Evolutionary conservation across 2,888 invertebrate genomes (phyloP), one percentile per base, ranked within the genome.

Genomic region (Cephus sareptanus): DNA sequence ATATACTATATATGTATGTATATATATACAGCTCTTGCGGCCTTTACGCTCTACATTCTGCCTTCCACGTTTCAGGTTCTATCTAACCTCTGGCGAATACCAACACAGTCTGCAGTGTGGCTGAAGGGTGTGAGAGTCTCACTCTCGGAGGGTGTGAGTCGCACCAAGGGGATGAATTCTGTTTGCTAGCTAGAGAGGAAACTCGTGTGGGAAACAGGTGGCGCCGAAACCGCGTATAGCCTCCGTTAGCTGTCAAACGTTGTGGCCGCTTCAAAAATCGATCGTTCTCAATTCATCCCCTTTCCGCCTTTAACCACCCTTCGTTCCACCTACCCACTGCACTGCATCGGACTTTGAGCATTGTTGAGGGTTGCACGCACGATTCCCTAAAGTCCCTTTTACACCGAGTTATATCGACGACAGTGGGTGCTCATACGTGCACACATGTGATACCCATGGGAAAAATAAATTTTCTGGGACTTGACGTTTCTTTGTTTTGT

Each of bases 231-330:
- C 89, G 85, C 87, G 84, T 82, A 84, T 82, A 80, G 85, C 86
- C 88, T 56, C 6, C 56, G 56, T 85, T 89, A 88, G 86, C 90
- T 89, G 90, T 91, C 91, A 89, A 90, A 91, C 90, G 90, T 91
- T 90, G 90, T 86, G 90, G 89, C 89, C 85, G 87, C 88, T 90
- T 90, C 88, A 87, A 87, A 90, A 90, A 90, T 90, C 90, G 90
- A 91, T 91, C 88, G 86, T 80, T 81, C 83, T 85, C 85, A 83
- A 85, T 87, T 85, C 84, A 77, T 81, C 71, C 71, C 71, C 56
- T 56, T 56, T 23, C 56, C 6, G 56, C 56, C 56, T 56, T 56
- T 56, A 56, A 56, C 56, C 56, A 23, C 56, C 56, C 56, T 23
- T 56, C 23, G 9, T 56, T 56, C 56, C 56, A 56, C 23, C 56